Percentiles rank a stretch among this genome's conserved stretches.
Evolutionary conservation across 2,888 invertebrate genomes (phyloP).

Genomic region (Chymomyza amoena): DNA sequence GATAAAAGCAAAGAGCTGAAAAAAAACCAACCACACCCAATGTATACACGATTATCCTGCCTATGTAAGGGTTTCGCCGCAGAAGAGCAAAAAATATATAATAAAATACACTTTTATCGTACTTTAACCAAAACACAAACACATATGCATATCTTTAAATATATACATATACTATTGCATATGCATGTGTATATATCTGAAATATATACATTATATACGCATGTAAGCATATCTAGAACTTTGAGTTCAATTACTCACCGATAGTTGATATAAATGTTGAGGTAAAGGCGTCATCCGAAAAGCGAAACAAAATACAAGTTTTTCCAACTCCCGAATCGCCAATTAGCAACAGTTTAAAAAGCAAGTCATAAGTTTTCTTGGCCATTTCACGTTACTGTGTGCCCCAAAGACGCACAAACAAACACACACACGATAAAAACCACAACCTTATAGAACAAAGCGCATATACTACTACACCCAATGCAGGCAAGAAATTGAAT

Average conservation of each 20-base stretch:
- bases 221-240: background rate
- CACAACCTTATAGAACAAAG: constrained; percentile 13
- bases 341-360: constrained; percentile 94
- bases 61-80: background rate
- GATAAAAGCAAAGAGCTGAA: background rate
- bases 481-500: background rate
- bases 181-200: background rate
- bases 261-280: constrained; percentile 97
- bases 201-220: background rate
- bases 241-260: constrained; percentile 82
- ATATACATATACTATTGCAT: background rate
- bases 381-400: constrained; percentile 84
- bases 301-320: constrained; percentile 95
- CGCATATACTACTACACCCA: constrained; percentile 39
- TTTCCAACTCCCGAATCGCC: constrained; percentile 97
- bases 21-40: constrained; percentile 1
- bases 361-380: constrained; percentile 95
- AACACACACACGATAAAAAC: constrained; percentile 27
- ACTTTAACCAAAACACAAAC: background rate
- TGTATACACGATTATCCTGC: background rate
- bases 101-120: background rate
- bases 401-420: constrained; percentile 40
- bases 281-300: constrained; percentile 96
- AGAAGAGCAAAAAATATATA: background rate
- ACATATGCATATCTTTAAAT: background rate